A percentile compares a stretch with the other conserved stretches of the same genome.
phyloP scores from a whole-genome alignment of 2,888 invertebrate species.

The Argyresthia albistria region DNA sequence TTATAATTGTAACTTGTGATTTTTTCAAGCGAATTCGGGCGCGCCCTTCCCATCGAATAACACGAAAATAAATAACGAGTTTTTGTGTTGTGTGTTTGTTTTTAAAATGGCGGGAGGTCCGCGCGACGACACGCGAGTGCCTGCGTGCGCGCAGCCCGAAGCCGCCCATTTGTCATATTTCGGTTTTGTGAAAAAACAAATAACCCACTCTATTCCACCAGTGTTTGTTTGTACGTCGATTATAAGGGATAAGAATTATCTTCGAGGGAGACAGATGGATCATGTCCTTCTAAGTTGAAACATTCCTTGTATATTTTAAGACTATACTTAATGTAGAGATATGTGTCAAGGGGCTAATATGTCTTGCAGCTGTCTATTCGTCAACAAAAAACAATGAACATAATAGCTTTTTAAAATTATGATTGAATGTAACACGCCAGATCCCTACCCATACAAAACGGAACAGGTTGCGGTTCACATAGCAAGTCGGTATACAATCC shows the following conservation, averaged over 20 bases:
- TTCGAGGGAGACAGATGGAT: slow-evolving; percentile 45
- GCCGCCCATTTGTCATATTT: slow-evolving; percentile 70
- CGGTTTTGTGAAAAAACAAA: slow-evolving; percentile 64
- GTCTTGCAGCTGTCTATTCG: not conserved
- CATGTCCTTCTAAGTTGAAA: slow-evolving; percentile 25
- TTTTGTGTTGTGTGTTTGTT: slow-evolving; percentile 69
- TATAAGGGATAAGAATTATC: slow-evolving; percentile 64
- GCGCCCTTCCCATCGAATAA: slow-evolving; percentile 65
- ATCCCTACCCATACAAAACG: not conserved
- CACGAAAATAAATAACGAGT: slow-evolving; percentile 68
- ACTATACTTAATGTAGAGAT: slow-evolving; percentile 7
- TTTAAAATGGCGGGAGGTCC: slow-evolving; percentile 73
- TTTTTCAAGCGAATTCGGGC: slow-evolving; percentile 65
- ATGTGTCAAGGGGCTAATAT: slow-evolving; percentile 9
- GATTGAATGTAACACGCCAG: not conserved
- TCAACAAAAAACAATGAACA: no score
- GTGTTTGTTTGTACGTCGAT: slow-evolving; percentile 61
- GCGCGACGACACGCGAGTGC: slow-evolving; percentile 69
- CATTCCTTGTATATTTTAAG: slow-evolving; percentile 3
- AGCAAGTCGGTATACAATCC: not conserved
- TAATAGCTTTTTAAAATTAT: no score
- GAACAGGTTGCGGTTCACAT: not conserved
- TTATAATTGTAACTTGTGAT: slow-evolving; percentile 70
- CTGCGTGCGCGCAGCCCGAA: slow-evolving; percentile 23
- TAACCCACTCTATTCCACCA: slow-evolving; percentile 59